Base-by-base conservation (phyloP, 2,797 vertebrate species). In the Coregonus suidteri region DNA sequence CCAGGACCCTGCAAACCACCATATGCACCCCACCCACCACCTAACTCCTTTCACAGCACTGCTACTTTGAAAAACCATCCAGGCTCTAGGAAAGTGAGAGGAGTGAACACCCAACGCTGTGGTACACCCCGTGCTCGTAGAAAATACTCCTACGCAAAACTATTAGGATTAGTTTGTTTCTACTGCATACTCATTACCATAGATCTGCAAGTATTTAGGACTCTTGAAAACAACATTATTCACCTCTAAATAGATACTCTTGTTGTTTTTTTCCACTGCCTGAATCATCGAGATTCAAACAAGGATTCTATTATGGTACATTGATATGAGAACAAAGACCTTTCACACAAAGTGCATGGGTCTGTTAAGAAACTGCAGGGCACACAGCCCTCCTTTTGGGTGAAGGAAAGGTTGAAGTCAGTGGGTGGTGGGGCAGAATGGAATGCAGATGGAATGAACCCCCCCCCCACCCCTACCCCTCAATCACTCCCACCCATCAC, bases 21-120 rank as follows among this genome's bases (percentile, higher is more conserved):
- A 93, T 94, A 94, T 94, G 94, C 84, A 94, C 79, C 78, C 77
- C 77, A 75, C 78, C 84, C 82, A 80, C 79, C 75, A 54, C 77
- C 72, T 87, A 84, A 84, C 86, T 86, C 87, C 76, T 91, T 79
- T 70, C 56, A 68, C 74, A 54, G 74, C 52, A 35, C 37, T 77
- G 79, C 65, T 15, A 79, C 65, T 18, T 79, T 81, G 84, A 77
- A 79, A 70, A 13, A 7, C 77, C 79, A 81, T 52, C 82, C 79
- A 81, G 71, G 73, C 76, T 53, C 25, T 30, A 65, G 53, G 74
- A 64, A 66, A 66, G 65, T 34, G 65, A 66, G 25, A 66, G 64
- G 25, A 34, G 9, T 18, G 54, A n/a, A n/a, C 15, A 59, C 54
- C 18, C 53, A 14, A 4, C 6, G 6, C 62, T 30, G 62, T 30